A percentile compares a stretch with the other conserved stretches of the same genome.
Evolutionary conservation across 1,140 invertebrate species (phyloP).

Genomic region (Sitophilus oryzae): DNA sequence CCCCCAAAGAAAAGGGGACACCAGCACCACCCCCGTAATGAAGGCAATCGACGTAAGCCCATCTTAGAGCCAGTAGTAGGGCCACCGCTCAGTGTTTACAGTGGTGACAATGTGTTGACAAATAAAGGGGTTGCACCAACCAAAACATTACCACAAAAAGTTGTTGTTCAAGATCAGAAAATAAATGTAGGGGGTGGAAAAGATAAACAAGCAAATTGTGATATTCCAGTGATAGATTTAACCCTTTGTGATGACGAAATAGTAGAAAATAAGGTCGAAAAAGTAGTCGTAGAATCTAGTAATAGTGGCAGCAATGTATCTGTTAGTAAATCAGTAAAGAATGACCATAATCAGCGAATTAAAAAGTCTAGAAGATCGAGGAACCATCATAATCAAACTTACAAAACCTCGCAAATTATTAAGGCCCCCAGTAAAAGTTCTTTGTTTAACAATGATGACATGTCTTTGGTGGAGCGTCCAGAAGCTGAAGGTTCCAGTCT

Average conservation of each 20-base stretch:
- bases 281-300: conserved; percentile 30
- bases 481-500: conserved; percentile 47
- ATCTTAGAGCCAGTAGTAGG: conserved; percentile 35
- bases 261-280: conserved; percentile 21
- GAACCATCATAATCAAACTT: conserved; percentile 10
- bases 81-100: conserved; percentile 26
- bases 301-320: conserved; percentile 17
- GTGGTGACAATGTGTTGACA: conserved; percentile 34
- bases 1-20: conserved; percentile 65
- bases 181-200: conserved; percentile 18
- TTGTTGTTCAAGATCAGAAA: neutral
- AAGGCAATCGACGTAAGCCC: conserved; percentile 44
- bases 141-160: conserved; percentile 26
- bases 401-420: conserved; percentile 10
- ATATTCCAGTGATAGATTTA: conserved; percentile 43
- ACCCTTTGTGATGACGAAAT: conserved; percentile 40
- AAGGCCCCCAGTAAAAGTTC: conserved; percentile 3
- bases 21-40: conserved; percentile 66
- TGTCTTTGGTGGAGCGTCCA: conserved; percentile 50
- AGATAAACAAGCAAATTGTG: conserved; percentile 26
- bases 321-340: conserved; percentile 27
- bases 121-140: conserved; percentile 23
- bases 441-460: conserved; percentile 30
- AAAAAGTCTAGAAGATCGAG: conserved; percentile 27
- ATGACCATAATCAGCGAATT: conserved; percentile 31